Evolutionary conservation across 2,888 invertebrate genomes (phyloP).

Genomic region (Dolichopus griseipennis): DNA sequence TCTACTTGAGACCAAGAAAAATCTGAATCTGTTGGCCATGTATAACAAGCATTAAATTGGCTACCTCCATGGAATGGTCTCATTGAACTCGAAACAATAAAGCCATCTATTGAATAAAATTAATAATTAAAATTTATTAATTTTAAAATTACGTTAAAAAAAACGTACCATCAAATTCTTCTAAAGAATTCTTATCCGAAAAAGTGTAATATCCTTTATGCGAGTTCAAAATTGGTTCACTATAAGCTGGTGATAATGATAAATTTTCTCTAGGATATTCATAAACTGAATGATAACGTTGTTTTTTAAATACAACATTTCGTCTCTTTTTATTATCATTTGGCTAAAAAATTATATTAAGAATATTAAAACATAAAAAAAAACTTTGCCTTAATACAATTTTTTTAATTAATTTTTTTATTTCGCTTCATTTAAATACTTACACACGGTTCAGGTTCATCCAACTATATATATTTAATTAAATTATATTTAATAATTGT

Average conservation of each 20-base stretch:
- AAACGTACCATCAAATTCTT: conserved; percentile 20
- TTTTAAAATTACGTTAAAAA: neutral
- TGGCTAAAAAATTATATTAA: conserved; percentile 35
- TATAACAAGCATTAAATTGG: conserved; percentile 25
- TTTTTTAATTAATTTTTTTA: too few species aligned
- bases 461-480: neutral
- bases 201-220: conserved; percentile 13
- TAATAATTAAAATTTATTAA: neutral
- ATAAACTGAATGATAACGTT: conserved; percentile 75
- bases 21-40: conserved; percentile 27
- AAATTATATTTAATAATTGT: neutral
- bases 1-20: conserved; percentile 27
- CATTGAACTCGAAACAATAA: conserved; percentile 25
- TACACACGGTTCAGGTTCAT: neutral
- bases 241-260: conserved; percentile 25
- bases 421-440: neutral
- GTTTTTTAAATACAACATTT: conserved; percentile 68
- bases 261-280: conserved; percentile 68
- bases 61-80: conserved; percentile 26
- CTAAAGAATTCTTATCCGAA: conserved; percentile 14
- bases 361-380: too few species aligned
- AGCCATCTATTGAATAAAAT: conserved; percentile 22
- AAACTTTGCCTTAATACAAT: too few species aligned
- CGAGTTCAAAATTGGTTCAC: conserved; percentile 24
- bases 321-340: conserved; percentile 53